phyloP scores from a whole-genome alignment of 2,113 vertebrate genomes.

The Cichladusa arquata region DNA sequence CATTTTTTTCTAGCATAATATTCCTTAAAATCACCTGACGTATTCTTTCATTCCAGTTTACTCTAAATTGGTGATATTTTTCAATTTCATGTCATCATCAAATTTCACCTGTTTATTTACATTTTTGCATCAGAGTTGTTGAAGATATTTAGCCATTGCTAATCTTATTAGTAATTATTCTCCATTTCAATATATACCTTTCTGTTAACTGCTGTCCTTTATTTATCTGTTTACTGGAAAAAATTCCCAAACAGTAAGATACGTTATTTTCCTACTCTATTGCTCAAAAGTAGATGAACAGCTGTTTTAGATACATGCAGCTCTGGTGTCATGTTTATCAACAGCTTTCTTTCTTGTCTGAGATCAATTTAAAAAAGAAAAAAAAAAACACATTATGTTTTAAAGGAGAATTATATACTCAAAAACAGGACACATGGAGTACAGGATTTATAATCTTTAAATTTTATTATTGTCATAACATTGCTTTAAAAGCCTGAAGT shows the following conservation, averaged over 20 bases:
- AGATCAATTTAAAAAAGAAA: not conserved
- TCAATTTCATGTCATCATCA: not conserved
- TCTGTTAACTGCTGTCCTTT: not conserved
- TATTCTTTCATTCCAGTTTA: not conserved
- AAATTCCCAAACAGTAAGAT: not conserved
- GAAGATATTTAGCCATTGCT: not conserved
- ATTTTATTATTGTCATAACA: not conserved
- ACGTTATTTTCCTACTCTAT: not conserved
- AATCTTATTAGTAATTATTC: not conserved
- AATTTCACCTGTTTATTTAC: not conserved
- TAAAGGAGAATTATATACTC: not conserved
- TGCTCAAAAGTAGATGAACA: not conserved
- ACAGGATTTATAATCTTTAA: not conserved
- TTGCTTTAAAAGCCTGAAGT: not conserved
- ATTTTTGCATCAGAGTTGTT: not conserved
- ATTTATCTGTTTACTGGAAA: not conserved
- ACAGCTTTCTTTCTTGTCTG: not conserved
- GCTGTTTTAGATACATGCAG: not conserved
- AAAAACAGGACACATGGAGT: not conserved
- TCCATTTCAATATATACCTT: not conserved
- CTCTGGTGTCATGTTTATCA: not conserved
- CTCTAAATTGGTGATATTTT: not conserved
- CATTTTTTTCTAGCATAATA: not conserved
- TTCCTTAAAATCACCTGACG: not conserved
- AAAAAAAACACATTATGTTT: not conserved